phyloP scores from a whole-genome alignment of 1,140 invertebrate species.

The Episyrphus balteatus region DNA sequence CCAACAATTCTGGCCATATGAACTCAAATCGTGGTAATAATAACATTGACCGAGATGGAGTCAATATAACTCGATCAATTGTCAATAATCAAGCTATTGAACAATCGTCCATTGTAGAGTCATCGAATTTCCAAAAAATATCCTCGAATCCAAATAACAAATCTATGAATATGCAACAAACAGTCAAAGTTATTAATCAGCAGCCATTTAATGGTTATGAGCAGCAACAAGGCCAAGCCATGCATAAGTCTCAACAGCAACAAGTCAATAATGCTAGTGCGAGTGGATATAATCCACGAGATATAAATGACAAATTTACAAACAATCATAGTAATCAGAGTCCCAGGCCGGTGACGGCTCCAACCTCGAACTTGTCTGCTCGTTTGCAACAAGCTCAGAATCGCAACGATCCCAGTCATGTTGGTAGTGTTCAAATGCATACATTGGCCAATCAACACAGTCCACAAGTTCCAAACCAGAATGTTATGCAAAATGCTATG shows the following conservation, averaged over 20 bases:
- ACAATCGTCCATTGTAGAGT: too few relatives aligned
- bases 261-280: conserved; percentile 13
- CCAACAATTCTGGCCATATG: neutral
- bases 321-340: too few relatives aligned
- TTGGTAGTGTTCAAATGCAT: conserved; percentile 34
- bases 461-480: conserved; percentile 9
- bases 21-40: too few relatives aligned
- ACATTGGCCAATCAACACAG: conserved; percentile 19
- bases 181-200: too few relatives aligned
- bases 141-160: too few relatives aligned
- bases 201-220: conserved; percentile 7
- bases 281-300: conserved; percentile 5
- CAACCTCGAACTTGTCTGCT: conserved; percentile 22
- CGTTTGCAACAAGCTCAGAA: conserved; percentile 31
- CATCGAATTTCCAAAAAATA: too few relatives aligned
- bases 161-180: too few relatives aligned
- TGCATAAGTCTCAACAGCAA: conserved; percentile 1
- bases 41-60: too few relatives aligned
- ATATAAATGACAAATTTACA: neutral
- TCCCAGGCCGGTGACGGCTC: neutral
- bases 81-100: too few relatives aligned
- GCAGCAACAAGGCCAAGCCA: conserved; percentile 12
- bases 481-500: conserved; percentile 13
- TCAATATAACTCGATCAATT: too few relatives aligned
- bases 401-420: conserved; percentile 33